phyloP scores from a whole-genome alignment of 2,888 invertebrate genomes.

The Marronus borbonicus region DNA sequence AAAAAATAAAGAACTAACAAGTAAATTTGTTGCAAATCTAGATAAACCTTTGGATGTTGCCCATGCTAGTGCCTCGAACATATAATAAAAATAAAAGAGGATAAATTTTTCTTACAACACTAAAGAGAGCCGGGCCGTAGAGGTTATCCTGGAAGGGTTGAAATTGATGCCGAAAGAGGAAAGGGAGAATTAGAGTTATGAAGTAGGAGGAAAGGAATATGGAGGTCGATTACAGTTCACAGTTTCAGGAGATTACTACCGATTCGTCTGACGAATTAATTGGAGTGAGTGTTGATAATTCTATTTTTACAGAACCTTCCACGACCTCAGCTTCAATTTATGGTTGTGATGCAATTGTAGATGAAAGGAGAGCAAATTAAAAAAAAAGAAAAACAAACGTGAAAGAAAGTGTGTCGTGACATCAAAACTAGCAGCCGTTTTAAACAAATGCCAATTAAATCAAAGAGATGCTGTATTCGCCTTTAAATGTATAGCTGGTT shows the following conservation, averaged over 20 bases:
- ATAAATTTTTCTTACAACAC: too few species aligned
- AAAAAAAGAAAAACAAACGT: neutral
- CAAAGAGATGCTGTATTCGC: neutral
- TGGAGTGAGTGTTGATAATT: neutral
- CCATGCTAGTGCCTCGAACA: too few species aligned
- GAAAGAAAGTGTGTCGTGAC: slow-evolving; percentile 1
- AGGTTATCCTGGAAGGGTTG: too few species aligned
- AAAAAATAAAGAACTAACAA: too few species aligned
- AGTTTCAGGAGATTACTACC: neutral
- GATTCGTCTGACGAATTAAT: neutral
- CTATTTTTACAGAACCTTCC: neutral
- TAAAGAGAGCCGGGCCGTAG: too few species aligned
- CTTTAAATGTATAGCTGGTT: neutral
- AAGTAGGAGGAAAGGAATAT: neutral
- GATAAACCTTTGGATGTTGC: too few species aligned
- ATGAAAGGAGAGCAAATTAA: neutral
- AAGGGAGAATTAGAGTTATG: neutral
- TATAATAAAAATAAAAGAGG: too few species aligned
- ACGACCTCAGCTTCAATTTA: neutral
- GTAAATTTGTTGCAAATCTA: too few species aligned
- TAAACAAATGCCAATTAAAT: neutral
- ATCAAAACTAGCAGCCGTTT: slow-evolving; percentile 1
- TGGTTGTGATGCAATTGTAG: neutral
- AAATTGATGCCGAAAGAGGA: neutral
- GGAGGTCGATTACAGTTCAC: neutral